A percentile compares a stretch with the other conserved stretches of the same genome.
Conservation (phyloP, 2,113 vertebrate genomes). For the Tiliqua scincoides region DNA sequence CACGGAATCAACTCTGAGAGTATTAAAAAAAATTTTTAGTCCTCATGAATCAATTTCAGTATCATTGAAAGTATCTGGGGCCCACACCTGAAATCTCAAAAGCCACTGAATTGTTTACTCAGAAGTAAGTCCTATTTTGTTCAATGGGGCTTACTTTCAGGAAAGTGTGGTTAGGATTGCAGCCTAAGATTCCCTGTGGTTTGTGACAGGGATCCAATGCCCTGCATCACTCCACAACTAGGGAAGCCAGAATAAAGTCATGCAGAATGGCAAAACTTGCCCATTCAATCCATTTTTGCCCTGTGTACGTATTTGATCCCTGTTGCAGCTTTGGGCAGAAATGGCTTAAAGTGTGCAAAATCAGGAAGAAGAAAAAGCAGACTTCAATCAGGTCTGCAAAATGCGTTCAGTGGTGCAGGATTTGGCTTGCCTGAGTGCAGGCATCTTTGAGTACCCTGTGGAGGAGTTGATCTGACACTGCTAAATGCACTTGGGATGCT, state of each 20-base stretch:
- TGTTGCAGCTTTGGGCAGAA: too few relatives aligned
- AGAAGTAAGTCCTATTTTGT: too few relatives aligned
- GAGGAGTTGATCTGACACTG: slow-evolving; percentile 8
- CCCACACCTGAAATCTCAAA: not conserved
- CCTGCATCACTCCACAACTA: not conserved
- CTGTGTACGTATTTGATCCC: too few relatives aligned
- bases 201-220: not conserved
- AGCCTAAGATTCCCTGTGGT: not conserved
- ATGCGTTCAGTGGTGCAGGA: not conserved
- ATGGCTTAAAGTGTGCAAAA: too few relatives aligned
- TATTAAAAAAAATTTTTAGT: not conserved
- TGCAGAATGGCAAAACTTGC: not conserved
- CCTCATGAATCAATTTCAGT: not conserved
- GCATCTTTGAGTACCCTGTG: too few relatives aligned
- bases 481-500: slow-evolving; percentile 27
- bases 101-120: not conserved
- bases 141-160: too few relatives aligned
- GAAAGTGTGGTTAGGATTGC: too few relatives aligned
- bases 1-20: not conserved
- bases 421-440: not conserved
- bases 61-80: not conserved
- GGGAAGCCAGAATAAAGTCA: not conserved
- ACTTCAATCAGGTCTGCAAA: not conserved
- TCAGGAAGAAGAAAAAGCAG: not conserved
- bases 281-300: too few relatives aligned